phyloP scores from a whole-genome alignment of 1,140 invertebrate genomes.

The Lordiphosa mommai region DNA sequence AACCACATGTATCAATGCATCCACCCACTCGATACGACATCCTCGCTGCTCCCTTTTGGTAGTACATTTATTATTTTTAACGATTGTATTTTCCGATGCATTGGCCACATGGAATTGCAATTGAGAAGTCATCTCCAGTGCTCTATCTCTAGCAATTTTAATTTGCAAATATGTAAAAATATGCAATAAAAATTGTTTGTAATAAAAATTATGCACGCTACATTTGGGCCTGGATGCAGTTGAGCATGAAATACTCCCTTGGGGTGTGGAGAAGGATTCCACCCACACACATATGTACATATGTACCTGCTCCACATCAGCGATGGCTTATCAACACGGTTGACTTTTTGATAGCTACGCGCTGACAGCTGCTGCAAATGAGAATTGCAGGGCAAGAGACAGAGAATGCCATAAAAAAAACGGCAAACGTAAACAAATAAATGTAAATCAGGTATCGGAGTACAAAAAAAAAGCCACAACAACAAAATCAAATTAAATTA shows the following conservation, averaged over 20 bases:
- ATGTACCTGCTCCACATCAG: background rate
- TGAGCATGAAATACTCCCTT: conserved; percentile 47
- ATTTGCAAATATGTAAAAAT: conserved; percentile 24
- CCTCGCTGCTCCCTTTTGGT: background rate
- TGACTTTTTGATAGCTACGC: conserved; percentile 59
- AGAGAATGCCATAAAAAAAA: conserved; percentile 1
- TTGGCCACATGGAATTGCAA: conserved; percentile 34
- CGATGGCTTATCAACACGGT: conserved; percentile 61
- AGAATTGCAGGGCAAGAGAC: conserved; percentile 16
- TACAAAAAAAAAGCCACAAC: conserved; percentile 15
- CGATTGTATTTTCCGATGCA: conserved; percentile 58
- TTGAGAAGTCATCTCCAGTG: conserved; percentile 4
- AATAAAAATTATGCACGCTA: conserved; percentile 76
- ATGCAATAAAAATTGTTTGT: conserved; percentile 62
- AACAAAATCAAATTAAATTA: conserved; percentile 41
- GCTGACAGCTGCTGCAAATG: conserved; percentile 38
- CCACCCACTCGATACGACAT: too few relatives aligned
- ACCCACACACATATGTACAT: background rate
- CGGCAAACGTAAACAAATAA: conserved; percentile 57
- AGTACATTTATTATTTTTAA: conserved; percentile 65
- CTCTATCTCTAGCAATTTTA: conserved; percentile 9
- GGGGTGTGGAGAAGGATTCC: conserved; percentile 4
- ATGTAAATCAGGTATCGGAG: conserved; percentile 36
- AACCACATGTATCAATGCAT: too few relatives aligned
- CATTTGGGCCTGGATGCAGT: conserved; percentile 64